Conservation (phyloP, 2,113 vertebrate species). For the Stictonetta naevosa region DNA sequence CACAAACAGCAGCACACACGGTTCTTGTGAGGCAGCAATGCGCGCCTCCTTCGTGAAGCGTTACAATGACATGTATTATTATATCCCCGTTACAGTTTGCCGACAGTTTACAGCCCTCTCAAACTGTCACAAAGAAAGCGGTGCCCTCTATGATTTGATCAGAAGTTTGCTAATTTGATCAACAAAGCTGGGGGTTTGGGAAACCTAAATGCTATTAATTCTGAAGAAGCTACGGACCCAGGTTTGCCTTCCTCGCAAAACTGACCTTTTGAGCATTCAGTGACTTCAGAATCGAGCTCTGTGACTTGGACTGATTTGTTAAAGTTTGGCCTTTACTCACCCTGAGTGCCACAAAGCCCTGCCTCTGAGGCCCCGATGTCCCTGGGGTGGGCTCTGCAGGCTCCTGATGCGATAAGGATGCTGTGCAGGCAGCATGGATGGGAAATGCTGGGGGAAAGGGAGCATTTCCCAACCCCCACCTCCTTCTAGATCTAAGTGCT, state of each 20-base stretch:
- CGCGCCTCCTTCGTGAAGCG: background rate
- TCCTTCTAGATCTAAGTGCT: background rate
- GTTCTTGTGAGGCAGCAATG: background rate
- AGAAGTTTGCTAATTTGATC: background rate
- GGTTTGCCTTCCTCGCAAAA: background rate
- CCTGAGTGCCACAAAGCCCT: background rate
- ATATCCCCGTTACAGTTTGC: background rate
- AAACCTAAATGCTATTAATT: background rate
- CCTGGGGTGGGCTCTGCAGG: background rate
- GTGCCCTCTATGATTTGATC: background rate
- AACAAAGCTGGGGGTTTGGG: background rate
- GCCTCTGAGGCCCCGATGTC: background rate
- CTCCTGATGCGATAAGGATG: background rate
- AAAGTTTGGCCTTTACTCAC: background rate
- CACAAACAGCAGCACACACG: conserved; percentile 14
- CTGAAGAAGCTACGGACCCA: background rate
- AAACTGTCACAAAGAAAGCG: background rate
- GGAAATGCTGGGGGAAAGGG: background rate
- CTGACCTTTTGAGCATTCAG: background rate
- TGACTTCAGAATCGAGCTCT: background rate
- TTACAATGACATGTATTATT: background rate
- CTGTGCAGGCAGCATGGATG: background rate
- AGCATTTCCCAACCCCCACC: background rate
- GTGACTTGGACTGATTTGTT: background rate
- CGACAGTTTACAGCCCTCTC: background rate